phyloP scores from a whole-genome alignment of 2,888 invertebrate genomes.

The Resseliella maxima region DNA sequence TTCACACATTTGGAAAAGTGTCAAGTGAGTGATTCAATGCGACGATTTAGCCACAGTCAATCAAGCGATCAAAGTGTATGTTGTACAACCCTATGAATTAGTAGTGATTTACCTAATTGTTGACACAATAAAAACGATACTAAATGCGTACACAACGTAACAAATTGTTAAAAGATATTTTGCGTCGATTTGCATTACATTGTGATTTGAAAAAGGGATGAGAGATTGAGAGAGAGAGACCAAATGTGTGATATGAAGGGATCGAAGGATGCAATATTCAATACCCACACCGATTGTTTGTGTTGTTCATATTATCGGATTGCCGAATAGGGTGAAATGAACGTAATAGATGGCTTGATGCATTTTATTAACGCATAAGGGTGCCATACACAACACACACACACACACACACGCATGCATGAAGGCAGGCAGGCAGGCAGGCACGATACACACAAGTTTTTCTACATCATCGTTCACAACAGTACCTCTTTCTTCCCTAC shows the following conservation, averaged over 20 bases:
- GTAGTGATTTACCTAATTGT: slow-evolving; percentile 51
- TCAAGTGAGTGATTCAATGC: background rate
- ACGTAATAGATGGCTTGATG: no score
- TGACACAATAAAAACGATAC: slow-evolving; percentile 41
- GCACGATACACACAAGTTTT: background rate
- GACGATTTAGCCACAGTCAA: background rate
- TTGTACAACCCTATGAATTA: slow-evolving; percentile 53
- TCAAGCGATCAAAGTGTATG: background rate
- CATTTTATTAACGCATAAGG: background rate
- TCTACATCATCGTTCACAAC: background rate
- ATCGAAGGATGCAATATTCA: slow-evolving; percentile 17
- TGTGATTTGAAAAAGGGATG: background rate
- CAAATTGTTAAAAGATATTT: slow-evolving; percentile 25
- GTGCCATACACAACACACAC: background rate
- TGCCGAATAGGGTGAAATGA: no score
- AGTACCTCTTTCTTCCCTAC: background rate
- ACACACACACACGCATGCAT: no score
- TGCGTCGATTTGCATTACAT: background rate
- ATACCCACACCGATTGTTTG: no score
- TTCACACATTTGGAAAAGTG: no score
- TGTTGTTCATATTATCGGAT: no score
- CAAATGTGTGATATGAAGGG: background rate
- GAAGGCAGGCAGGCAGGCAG: background rate
- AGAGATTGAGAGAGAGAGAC: background rate
- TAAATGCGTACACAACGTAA: background rate